Evolutionary conservation across 2,888 invertebrate genomes (phyloP).

Genomic region (Hypomecis punctinalis): DNA sequence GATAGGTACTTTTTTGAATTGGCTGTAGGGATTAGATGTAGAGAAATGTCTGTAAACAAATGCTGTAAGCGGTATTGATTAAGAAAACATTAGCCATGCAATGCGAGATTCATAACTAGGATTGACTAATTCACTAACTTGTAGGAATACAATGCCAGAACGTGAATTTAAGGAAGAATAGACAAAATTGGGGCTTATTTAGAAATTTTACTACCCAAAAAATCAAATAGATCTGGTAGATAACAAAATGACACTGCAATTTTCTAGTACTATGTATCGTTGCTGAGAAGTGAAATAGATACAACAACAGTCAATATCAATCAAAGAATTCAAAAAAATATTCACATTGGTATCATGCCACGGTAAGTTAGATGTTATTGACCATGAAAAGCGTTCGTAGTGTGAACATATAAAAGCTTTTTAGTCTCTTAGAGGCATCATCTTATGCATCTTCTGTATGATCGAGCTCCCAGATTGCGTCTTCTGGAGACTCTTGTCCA

Average conservation of each 20-base stretch:
- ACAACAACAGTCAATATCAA: conserved; percentile 59
- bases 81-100: conserved; percentile 24
- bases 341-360: conserved; percentile 72
- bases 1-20: conserved; percentile 31
- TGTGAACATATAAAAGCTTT: conserved; percentile 71
- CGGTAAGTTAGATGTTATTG: conserved; percentile 80
- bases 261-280: conserved; percentile 48
- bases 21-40: conserved; percentile 26
- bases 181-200: conserved; percentile 8
- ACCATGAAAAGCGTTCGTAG: conserved; percentile 68
- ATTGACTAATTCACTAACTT: neutral
- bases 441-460: conserved; percentile 65
- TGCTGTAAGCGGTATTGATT: conserved; percentile 26
- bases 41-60: conserved; percentile 8
- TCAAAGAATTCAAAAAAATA: conserved; percentile 37
- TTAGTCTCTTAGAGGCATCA: conserved; percentile 78
- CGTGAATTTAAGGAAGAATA: neutral
- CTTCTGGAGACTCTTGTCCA: conserved; percentile 66
- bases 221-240: neutral
- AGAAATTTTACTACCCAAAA: neutral
- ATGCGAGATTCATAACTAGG: conserved; percentile 11
- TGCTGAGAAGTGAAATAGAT: conserved; percentile 67
- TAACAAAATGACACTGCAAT: conserved; percentile 5
- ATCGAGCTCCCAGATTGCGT: conserved; percentile 63
- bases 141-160: neutral